A percentile compares a stretch with the other conserved stretches of the same genome.
Conservation (phyloP, 2,113 vertebrate genomes). For the Ailuropoda melanoleuca region DNA sequence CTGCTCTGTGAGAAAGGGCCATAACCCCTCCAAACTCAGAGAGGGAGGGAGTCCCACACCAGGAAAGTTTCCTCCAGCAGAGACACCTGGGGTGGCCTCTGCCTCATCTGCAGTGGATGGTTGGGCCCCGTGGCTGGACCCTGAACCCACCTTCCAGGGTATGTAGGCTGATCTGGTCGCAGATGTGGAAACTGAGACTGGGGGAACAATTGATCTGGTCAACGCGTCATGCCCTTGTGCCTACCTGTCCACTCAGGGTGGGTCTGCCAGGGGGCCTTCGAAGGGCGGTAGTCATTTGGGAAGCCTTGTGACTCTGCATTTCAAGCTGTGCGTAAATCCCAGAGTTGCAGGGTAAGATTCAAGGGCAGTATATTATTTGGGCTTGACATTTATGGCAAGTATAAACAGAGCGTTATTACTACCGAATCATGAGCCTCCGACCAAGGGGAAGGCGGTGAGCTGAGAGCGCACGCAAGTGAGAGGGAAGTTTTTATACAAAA, state of each 20-base stretch:
- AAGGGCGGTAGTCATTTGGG: neutral
- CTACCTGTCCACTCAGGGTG: neutral
- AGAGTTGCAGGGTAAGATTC: neutral
- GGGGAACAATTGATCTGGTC: fast-evolving
- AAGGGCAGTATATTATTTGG: slow-evolving; percentile 25
- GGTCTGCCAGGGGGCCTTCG: neutral
- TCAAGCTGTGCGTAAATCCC: neutral
- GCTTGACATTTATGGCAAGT: slow-evolving; percentile 66
- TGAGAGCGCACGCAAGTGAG: fast-evolving
- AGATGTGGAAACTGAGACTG: neutral
- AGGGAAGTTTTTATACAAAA: slow-evolving; percentile 43
- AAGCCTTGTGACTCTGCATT: neutral
- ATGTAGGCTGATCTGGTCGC: fast-evolving
- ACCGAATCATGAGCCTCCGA: slow-evolving; percentile 51
- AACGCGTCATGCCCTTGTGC: neutral
- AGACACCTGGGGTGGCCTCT: neutral
- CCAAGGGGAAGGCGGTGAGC: neutral
- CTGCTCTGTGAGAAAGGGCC: neutral
- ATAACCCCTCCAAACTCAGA: neutral
- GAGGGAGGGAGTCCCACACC: neutral
- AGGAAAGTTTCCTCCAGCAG: neutral
- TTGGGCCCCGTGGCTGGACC: neutral
- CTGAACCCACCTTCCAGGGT: neutral
- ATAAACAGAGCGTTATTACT: slow-evolving; percentile 68
- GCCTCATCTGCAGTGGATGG: neutral